phyloP scores from a whole-genome alignment of 30 jellyfish, hydroid and myxozoan genomes.

The Turritopsis dohrnii region DNA sequence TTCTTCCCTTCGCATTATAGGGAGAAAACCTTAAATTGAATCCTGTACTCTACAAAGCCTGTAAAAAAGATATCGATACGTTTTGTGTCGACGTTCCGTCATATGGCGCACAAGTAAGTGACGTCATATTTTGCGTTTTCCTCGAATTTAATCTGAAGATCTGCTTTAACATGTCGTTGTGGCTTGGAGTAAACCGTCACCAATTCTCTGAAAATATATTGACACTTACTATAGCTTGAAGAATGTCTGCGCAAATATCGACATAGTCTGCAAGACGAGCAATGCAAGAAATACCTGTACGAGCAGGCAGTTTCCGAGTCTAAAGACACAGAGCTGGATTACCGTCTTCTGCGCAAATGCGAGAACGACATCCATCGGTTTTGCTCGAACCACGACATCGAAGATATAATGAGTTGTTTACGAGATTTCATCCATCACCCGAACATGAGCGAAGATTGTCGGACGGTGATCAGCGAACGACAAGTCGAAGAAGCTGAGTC shows the following conservation, averaged over 20 bases:
- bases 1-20: too few relatives aligned
- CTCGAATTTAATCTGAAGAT: too few relatives aligned
- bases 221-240: slow-evolving; percentile 38
- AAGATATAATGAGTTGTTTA: slow-evolving; percentile 25
- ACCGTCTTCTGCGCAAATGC: slow-evolving; percentile 65
- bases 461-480: slow-evolving; percentile 62
- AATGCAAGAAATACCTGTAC: slow-evolving; percentile 41
- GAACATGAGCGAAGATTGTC: slow-evolving; percentile 43
- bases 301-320: slow-evolving; percentile 63
- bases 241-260: slow-evolving; percentile 64
- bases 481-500: slow-evolving; percentile 77
- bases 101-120: slow-evolving; percentile 64
- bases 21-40: slow-evolving; percentile 70
- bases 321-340: slow-evolving; percentile 67
- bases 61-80: slow-evolving; percentile 51
- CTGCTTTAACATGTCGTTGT: neutral
- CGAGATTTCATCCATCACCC: slow-evolving; percentile 24
- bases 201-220: neutral
- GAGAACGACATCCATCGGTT: slow-evolving; percentile 59
- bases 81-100: slow-evolving; percentile 43
- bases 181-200: neutral
- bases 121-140: neutral
- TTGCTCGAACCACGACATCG: neutral
- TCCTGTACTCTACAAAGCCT: slow-evolving; percentile 56
- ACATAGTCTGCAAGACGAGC: slow-evolving; percentile 12